Evolutionary conservation across 2,797 vertebrate genomes (phyloP).

Genomic region (Helicolenus hilgendorfi): DNA sequence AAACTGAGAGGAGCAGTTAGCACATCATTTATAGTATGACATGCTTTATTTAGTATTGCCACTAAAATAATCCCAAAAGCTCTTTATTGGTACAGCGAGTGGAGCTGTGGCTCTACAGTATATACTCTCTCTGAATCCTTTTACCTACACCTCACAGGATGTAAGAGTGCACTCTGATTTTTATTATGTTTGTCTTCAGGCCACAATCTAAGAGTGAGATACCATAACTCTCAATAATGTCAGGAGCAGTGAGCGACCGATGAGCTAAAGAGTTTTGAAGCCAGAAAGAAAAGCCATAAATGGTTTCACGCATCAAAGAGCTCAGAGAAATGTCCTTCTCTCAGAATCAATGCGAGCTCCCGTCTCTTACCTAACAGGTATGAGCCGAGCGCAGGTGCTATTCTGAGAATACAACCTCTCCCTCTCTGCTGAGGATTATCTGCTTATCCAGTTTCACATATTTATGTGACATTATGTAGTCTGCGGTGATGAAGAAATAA

Average conservation of each 20-base stretch:
- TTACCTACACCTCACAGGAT: slow-evolving; percentile 31
- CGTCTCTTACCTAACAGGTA: slow-evolving; percentile 12
- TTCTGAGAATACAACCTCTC: slow-evolving; percentile 1
- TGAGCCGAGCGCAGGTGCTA: slow-evolving; percentile 31
- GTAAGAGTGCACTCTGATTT: slow-evolving; percentile 2
- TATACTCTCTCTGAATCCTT: neutral
- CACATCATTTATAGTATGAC: slow-evolving; percentile 23
- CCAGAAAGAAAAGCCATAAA: slow-evolving; percentile 54
- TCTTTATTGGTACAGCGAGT: neutral
- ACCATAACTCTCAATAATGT: slow-evolving; percentile 34
- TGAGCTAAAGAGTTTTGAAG: slow-evolving; percentile 59
- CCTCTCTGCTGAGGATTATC: slow-evolving; percentile 26
- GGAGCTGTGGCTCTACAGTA: neutral
- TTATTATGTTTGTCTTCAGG: slow-evolving; percentile 37
- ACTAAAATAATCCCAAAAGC: slow-evolving; percentile 8
- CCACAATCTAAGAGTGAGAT: slow-evolving; percentile 6
- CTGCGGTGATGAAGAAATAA: slow-evolving; percentile 23
- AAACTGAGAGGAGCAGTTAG: neutral
- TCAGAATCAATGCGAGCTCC: slow-evolving; percentile 64
- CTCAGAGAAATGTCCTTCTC: slow-evolving; percentile 61
- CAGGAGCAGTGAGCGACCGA: slow-evolving; percentile 11
- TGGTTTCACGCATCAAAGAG: slow-evolving; percentile 71
- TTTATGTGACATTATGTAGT: slow-evolving; percentile 24
- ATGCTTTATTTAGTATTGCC: slow-evolving; percentile 35
- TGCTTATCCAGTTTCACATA: slow-evolving; percentile 37